Base-by-base conservation (phyloP, 2,113 vertebrate species). In the Ifrita kowaldi region DNA sequence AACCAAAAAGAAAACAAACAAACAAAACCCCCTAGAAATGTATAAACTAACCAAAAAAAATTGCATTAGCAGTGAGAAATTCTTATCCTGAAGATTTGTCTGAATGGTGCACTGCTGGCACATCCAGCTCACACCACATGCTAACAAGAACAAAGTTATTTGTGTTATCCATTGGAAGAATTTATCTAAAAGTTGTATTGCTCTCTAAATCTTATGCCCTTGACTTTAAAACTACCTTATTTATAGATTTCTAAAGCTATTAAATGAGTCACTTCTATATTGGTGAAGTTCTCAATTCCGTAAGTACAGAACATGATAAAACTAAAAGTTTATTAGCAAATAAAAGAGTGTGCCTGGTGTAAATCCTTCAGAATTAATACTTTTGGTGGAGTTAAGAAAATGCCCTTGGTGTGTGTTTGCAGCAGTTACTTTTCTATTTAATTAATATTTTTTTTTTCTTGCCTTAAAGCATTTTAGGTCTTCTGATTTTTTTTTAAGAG, bases 171-270 rank as follows among this genome's bases (percentile, higher is more conserved):
- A 1, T 59, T 46, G 3, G 28, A 39, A 68, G 33, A 49, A 64
- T 52, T 74, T 65, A 19, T 60, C 12, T 55, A 32, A 64, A 41
- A 63, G 5, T 42, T 74, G 18, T 17, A 8, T 55, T 0, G 0
- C 3, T 37, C 16, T 59, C 14, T 21, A n/a, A 33, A 10, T 63
- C 8, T 75, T 33, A 18, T 33, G 12, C 15, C 8, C 37, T 10
- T 80, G 32, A 39, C 23, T 89, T 77, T 15, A 70, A 78, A 86
- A 35, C 14, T 8, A 41, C 14, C 13, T 84, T 80, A 23, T 49
- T 47, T 64, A 56, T 39, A 77, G 83, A 55, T 80, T 69, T 47
- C 20, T 62, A 33, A 65, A 63, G 37, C 8, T 39, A 21, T 52
- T 50, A 52, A 83, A 28, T 79, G 8, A 44, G 13, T 89, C 11